Evolutionary conservation across 1,140 invertebrate species (phyloP).

Genomic region (Apis laboriosa): DNA sequence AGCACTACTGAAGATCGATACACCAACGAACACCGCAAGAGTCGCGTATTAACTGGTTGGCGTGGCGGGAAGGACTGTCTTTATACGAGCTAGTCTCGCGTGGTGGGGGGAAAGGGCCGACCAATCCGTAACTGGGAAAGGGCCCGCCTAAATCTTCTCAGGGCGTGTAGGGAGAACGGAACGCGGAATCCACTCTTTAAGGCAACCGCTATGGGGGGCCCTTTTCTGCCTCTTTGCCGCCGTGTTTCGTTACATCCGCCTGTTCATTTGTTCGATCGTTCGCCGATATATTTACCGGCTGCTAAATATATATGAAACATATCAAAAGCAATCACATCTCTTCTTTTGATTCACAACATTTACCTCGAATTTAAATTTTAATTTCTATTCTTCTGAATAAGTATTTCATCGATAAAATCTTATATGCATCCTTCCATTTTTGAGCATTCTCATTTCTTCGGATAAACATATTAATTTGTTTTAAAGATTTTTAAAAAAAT

Average conservation of each 20-base stretch:
- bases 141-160: conserved; percentile 66
- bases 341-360: no score
- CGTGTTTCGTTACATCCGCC: conserved; percentile 53
- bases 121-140: conserved; percentile 59
- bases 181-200: conserved; percentile 51
- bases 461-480: not conserved
- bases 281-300: not conserved
- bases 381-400: no score
- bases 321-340: not conserved
- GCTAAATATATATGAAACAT: not conserved
- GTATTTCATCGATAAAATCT: not conserved
- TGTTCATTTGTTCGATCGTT: conserved; percentile 9
- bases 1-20: not conserved
- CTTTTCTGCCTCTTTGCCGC: conserved; percentile 38
- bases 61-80: conserved; percentile 46
- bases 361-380: no score
- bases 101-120: conserved; percentile 50
- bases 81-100: conserved; percentile 43
- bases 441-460: not conserved
- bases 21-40: not conserved
- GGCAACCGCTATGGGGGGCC: conserved; percentile 66
- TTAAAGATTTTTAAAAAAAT: not conserved
- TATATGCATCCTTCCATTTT: not conserved
- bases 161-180: conserved; percentile 41
- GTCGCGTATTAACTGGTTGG: conserved; percentile 34